A percentile compares a stretch with the other conserved stretches of the same genome.
Conservation (phyloP, 2,113 vertebrate genomes). For the crab-eating macaque (Macaca fascicularis) region DNA sequence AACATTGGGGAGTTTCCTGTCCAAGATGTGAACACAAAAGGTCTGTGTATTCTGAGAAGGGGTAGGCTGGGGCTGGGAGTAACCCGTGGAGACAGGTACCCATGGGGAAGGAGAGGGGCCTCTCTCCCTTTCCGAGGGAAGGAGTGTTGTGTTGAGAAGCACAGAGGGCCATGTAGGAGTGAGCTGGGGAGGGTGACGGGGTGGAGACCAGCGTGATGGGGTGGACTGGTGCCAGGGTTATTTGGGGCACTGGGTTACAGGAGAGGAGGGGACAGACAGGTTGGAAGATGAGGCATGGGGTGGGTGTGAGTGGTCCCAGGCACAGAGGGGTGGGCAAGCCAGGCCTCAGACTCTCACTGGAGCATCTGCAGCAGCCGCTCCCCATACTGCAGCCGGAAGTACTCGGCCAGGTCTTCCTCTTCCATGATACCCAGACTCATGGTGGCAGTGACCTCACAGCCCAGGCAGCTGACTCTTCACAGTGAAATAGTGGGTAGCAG, state of each 20-base stretch:
- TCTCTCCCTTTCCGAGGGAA: not conserved
- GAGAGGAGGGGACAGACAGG: accelerated
- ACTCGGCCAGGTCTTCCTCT: constrained; percentile 65
- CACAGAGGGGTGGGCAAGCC: not conserved
- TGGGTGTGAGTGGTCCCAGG: not conserved
- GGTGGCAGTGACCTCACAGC: not conserved
- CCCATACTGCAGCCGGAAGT: constrained; percentile 76
- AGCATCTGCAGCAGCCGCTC: constrained; percentile 71
- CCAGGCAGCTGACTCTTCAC: not conserved
- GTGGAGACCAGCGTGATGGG: accelerated
- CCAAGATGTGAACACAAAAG: not conserved
- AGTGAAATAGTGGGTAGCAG: not conserved
- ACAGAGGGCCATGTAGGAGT: not conserved
- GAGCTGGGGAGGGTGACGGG: accelerated
- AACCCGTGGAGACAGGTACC: not conserved
- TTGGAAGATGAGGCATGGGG: accelerated
- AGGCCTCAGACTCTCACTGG: constrained; percentile 66
- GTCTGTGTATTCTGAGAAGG: accelerated
- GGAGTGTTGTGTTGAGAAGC: not conserved
- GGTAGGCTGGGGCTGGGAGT: not conserved
- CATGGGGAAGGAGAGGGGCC: not conserved
- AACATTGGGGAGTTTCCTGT: constrained; percentile 70
- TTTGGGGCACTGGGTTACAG: not conserved
- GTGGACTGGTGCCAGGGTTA: not conserved
- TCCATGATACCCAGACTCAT: constrained; percentile 75